Percentiles rank a stretch among this genome's conserved stretches.
Evolutionary conservation across 2,888 invertebrate species (phyloP).

Genomic region (Morpho deidamia): DNA sequence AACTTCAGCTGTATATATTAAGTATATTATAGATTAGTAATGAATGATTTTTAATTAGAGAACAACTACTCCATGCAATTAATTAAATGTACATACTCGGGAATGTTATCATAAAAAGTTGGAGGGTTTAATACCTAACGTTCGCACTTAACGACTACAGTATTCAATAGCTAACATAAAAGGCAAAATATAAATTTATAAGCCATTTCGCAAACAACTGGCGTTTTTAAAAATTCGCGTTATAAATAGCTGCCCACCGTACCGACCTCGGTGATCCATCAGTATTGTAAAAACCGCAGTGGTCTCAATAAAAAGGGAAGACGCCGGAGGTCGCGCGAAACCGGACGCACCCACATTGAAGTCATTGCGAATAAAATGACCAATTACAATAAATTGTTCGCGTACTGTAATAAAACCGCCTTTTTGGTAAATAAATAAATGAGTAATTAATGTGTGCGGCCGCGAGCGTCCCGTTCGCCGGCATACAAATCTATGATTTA

Average conservation of each 20-base stretch:
- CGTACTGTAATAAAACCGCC: constrained; percentile 57
- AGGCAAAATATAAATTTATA: constrained; percentile 14
- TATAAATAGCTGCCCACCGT: not conserved
- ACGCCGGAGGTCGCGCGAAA: constrained; percentile 13
- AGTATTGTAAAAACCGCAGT: not conserved
- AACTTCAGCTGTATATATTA: no score
- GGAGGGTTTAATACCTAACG: constrained; percentile 13
- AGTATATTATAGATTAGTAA: no score
- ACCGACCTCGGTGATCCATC: not conserved
- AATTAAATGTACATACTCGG: constrained; percentile 18
- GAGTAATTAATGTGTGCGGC: constrained; percentile 58
- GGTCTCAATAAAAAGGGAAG: constrained; percentile 8
- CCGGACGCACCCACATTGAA: constrained; percentile 6
- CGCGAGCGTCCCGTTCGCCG: constrained; percentile 35
- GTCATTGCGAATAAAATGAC: constrained; percentile 53
- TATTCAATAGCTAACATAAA: constrained; percentile 10
- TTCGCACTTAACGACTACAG: constrained; percentile 13
- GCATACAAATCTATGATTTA: constrained; percentile 73
- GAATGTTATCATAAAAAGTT: constrained; percentile 8
- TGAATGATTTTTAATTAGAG: not conserved
- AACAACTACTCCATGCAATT: constrained; percentile 7
- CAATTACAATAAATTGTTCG: constrained; percentile 70
- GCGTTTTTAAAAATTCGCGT: constrained; percentile 5
- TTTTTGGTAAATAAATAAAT: constrained; percentile 68
- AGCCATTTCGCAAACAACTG: constrained; percentile 1